These are phyloP conservation scores for Phortica magna DNA, from an alignment of 2,888 invertebrate species.

Conservation along the genomic window DNA sequence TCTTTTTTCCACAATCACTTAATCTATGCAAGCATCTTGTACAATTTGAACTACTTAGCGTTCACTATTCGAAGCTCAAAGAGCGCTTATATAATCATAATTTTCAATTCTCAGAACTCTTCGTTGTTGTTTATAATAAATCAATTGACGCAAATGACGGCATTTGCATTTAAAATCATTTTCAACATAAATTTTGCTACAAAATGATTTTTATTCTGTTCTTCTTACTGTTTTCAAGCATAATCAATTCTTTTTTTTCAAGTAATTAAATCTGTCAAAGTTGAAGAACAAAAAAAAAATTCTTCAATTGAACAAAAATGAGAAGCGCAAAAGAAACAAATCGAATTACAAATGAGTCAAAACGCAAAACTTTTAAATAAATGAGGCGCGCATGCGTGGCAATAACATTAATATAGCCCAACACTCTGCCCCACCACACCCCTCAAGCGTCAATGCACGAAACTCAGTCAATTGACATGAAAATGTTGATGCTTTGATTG, in stretches of 20 bases:
- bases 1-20: no score
- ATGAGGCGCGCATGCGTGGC: constrained; percentile 17
- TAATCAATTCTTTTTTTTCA: constrained; percentile 47
- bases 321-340: neutral
- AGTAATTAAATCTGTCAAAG: constrained; percentile 67
- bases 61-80: no score
- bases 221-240: neutral
- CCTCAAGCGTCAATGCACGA: neutral
- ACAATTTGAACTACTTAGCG: no score
- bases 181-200: neutral
- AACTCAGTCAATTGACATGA: neutral
- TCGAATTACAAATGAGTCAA: constrained; percentile 10
- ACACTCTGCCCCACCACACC: neutral
- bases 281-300: constrained; percentile 41
- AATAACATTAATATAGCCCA: neutral
- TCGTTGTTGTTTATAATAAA: neutral
- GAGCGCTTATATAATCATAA: no score
- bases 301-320: constrained; percentile 45
- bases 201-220: neutral
- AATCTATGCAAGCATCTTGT: no score
- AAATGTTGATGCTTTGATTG: constrained; percentile 24
- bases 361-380: constrained; percentile 2
- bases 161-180: constrained; percentile 17
- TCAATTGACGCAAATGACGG: neutral
- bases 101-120: neutral